A percentile compares a stretch with the other conserved stretches of the same genome.
Evolutionary conservation across 64 coral and sea anemone genomes (phyloP).

Genomic region (Montipora foliosa): DNA sequence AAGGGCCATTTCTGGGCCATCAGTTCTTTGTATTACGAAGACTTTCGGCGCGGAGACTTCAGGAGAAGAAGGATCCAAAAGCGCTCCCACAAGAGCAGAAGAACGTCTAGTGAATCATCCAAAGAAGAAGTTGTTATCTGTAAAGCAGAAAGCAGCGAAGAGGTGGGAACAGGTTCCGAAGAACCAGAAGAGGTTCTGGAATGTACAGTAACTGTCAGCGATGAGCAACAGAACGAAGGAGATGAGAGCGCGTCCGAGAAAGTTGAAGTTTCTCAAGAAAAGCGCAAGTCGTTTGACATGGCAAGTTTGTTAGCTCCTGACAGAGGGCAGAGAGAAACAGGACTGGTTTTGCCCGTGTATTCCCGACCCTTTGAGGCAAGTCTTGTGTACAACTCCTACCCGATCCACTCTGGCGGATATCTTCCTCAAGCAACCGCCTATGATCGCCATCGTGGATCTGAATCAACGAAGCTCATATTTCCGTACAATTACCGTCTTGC

Average conservation of each 20-base stretch:
- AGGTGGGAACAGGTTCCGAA: constrained; percentile 10
- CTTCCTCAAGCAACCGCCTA: neutral
- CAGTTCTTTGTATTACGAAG: constrained; percentile 45
- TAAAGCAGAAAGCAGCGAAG: constrained; percentile 39
- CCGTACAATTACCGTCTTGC: constrained; percentile 45
- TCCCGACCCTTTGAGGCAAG: constrained; percentile 10
- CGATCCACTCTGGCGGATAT: constrained; percentile 18
- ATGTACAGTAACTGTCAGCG: neutral
- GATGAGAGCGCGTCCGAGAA: neutral
- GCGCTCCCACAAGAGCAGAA: constrained; percentile 44
- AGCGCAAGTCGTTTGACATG: constrained; percentile 69
- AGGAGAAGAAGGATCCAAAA: constrained; percentile 61
- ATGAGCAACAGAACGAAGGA: constrained; percentile 13
- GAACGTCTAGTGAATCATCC: constrained; percentile 1
- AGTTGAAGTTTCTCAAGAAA: constrained; percentile 26
- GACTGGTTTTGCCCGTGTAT: constrained; percentile 50
- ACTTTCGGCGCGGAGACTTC: constrained; percentile 75
- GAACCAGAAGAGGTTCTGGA: constrained; percentile 21
- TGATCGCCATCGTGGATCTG: neutral
- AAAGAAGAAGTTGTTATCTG: constrained; percentile 43
- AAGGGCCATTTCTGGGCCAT: constrained; percentile 82
- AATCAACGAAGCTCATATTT: constrained; percentile 17
- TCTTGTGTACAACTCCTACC: constrained; percentile 40
- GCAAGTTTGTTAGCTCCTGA: constrained; percentile 57
- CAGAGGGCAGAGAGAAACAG: constrained; percentile 29